Base-by-base conservation (phyloP, 2,113 vertebrate species). In the Hymenochirus boettgeri region DNA sequence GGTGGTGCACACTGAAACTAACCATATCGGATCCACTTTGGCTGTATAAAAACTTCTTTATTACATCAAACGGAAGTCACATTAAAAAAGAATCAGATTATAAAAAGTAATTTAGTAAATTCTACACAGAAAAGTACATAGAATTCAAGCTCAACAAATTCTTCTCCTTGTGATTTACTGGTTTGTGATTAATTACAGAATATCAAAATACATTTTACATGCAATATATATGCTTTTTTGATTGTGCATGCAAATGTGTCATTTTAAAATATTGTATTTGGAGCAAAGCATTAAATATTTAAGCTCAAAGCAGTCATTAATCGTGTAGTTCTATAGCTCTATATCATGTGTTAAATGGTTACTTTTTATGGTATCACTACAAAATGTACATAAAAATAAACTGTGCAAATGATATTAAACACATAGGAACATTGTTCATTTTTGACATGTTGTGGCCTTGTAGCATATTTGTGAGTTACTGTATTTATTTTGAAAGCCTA, bases 231-330 rank as follows among this genome's bases (percentile, higher is more conserved):
- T 31, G 10, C 10, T 6, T 6, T 5, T 31, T 31, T 31, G 5
- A 31, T 31, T 5, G 5, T 31, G 29, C 29, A 31, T 10, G 29
- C 10, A 10, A 6, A 27, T 48, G 27, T 23, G 18, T 23, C 29
- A 13, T 61, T 17, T 26, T 6, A 31, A 61, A 50, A 53, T 18
- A 39, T 51, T 62, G 3, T 12, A 42, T 12, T 52, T 21, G 25
- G 23, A 53, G 29, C 13, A 24, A 39, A 53, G 3, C 39, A 42
- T 62, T 62, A 62, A 53, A 53, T 52, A 50, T 13, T 23, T 26
- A 39, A 62, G 22, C 48, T 52, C 4, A 52, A 33, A 39, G 19
- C 21, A 35, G 7, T n/a, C 13, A 35, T 10, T 23, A n/a, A 35
- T 3, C 17, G 22, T 25, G 23, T 24, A n/a, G 60, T 3, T 35